These are phyloP conservation scores for Aquatica leii DNA, from an alignment of 2,888 invertebrate genomes.

Conservation along the genomic window DNA sequence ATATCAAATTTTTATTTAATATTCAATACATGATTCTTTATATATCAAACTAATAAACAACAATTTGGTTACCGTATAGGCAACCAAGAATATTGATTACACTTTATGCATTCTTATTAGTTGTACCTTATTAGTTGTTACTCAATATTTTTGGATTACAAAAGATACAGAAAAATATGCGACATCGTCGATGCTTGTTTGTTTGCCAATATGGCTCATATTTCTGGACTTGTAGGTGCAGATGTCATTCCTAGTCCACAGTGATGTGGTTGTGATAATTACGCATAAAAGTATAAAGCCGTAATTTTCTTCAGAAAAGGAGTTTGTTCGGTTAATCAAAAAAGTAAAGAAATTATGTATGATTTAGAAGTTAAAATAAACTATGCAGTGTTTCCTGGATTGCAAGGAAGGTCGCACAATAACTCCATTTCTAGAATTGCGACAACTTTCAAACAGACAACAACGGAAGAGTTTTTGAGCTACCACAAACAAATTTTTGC, in stretches of 20 bases:
- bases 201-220: slow-evolving; percentile 96
- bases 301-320: slow-evolving; percentile 95
- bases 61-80: no score
- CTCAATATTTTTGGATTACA: slow-evolving; percentile 91
- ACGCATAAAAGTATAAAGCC: slow-evolving; percentile 95
- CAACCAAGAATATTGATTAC: no score
- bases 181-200: slow-evolving; percentile 86
- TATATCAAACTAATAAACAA: no score
- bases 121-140: slow-evolving; percentile 96
- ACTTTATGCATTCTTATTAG: no score
- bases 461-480: no score
- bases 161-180: slow-evolving; percentile 83
- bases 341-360: slow-evolving; percentile 86
- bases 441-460: no score
- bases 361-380: slow-evolving; percentile 91
- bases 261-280: slow-evolving; percentile 93
- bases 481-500: no score
- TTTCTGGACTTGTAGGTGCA: slow-evolving; percentile 91
- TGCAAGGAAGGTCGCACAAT: no score
- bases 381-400: slow-evolving; percentile 88
- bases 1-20: no score
- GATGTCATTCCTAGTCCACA: slow-evolving; percentile 87
- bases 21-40: no score
- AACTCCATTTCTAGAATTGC: no score
- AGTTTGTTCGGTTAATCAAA: slow-evolving; percentile 76